These are phyloP conservation scores for Agonopterix heracliana DNA, from an alignment of 2,888 invertebrate species.

Conservation along the genomic window DNA sequence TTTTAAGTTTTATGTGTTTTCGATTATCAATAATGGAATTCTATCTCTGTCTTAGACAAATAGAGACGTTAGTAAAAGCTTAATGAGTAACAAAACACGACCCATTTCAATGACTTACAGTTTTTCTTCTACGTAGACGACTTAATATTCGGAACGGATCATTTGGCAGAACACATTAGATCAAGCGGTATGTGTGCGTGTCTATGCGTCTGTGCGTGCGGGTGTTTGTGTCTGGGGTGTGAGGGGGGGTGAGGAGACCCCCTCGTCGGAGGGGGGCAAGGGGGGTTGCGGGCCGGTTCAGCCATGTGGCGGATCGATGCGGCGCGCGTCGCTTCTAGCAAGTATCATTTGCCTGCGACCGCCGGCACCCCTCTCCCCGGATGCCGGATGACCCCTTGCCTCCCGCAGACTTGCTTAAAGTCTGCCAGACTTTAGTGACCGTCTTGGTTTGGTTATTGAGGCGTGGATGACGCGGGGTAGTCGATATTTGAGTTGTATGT, in stretches of 20 bases:
- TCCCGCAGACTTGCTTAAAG: slow-evolving; percentile 20
- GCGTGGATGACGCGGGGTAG: slow-evolving; percentile 1
- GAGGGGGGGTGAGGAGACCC: slow-evolving; percentile 18
- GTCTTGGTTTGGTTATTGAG: slow-evolving; percentile 2
- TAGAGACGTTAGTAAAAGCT: neutral
- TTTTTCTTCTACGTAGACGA: slow-evolving; percentile 28
- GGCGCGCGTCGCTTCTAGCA: slow-evolving; percentile 46
- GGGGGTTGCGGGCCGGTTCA: slow-evolving; percentile 38
- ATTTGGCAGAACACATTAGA: slow-evolving; percentile 71
- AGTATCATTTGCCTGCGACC: slow-evolving; percentile 69
- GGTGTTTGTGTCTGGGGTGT: slow-evolving; percentile 53
- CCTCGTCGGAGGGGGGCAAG: slow-evolving; percentile 17
- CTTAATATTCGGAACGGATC: slow-evolving; percentile 61
- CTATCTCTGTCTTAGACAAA: neutral
- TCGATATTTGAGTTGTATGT: too few relatives aligned
- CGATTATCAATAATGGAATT: neutral
- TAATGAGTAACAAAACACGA: slow-evolving; percentile 13
- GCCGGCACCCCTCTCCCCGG: slow-evolving; percentile 12
- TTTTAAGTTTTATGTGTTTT: neutral
- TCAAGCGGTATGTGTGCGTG: slow-evolving; percentile 23
- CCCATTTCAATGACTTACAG: slow-evolving; percentile 31
- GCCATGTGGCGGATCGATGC: slow-evolving; percentile 64
- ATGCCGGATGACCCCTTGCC: slow-evolving; percentile 32
- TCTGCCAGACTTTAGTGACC: slow-evolving; percentile 17
- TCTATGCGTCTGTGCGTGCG: slow-evolving; percentile 34